Base-by-base conservation (phyloP, 1,140 invertebrate species). In the Tetraneura akinire region DNA sequence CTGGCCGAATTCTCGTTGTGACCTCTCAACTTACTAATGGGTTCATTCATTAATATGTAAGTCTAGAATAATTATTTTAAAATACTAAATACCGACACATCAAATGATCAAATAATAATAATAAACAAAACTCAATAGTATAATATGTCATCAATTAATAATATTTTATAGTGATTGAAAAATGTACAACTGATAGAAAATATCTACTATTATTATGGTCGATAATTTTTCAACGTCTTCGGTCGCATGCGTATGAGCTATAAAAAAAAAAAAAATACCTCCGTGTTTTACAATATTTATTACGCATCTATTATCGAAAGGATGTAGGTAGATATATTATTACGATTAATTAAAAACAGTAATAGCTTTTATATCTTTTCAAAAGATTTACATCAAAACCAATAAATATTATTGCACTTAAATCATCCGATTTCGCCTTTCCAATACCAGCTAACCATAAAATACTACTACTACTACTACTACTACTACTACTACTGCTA, bases 101-200 rank as follows among this genome's bases (percentile, higher is more conserved):
- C 1, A 47, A 47, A 47, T 37, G 32, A 37, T 64, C 18, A 32
- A 66, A 66, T 42, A 42, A 66, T 42, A 42, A 66, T n/a, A 42
- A 66, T 66, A 66, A 66, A 66, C 62, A 66, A 37, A 66, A 66
- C 18, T 66, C 18, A 66, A 66, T 42, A 66, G 62, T 66, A 66
- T 42, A 66, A 32, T 66, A 37, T 37, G 32, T 29, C 32, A 42
- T 66, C 32, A 42, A 66, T 66, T 66, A 66, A 37, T 8, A 37
- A 37, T 37, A 4, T 47, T 47, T 47, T 8, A 42, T 21, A 32
- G 8, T 18, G 29, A 62, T 62, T 14, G 29, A 62, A 37, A 37
- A 37, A 62, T 62, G 29, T 29, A 62, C 26, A 62, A 62, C 32
- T 62, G 16, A 62, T 32, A n/a, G 60, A 66, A 66, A 66, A 66